phyloP scores from a whole-genome alignment of 2,797 vertebrate species.

The Galago senegalensis region DNA sequence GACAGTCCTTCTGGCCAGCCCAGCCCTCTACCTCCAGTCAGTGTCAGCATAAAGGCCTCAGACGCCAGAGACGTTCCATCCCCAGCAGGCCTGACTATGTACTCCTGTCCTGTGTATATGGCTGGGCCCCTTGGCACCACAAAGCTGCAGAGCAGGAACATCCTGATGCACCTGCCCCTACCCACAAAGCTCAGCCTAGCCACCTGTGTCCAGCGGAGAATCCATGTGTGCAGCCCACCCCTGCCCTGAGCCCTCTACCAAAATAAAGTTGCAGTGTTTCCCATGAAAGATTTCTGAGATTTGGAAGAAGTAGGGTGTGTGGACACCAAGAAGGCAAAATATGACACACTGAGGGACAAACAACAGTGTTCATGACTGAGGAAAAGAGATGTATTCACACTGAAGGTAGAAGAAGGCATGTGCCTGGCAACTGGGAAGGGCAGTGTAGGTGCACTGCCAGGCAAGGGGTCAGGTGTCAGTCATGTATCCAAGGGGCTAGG shows the following conservation, averaged over 20 bases:
- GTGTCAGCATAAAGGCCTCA: constrained; percentile 79
- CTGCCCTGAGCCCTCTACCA: constrained; percentile 42
- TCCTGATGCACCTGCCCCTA: constrained; percentile 80
- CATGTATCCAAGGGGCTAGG: background rate
- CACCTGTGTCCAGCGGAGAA: constrained; percentile 74
- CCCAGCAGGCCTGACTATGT: constrained; percentile 75
- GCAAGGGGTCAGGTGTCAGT: background rate
- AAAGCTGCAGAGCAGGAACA: constrained; percentile 73
- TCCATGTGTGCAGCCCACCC: constrained; percentile 70
- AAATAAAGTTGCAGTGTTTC: constrained; percentile 49
- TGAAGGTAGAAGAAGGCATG: background rate
- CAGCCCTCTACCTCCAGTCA: constrained; percentile 89
- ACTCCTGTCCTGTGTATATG: constrained; percentile 92
- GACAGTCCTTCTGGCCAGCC: constrained; percentile 85
- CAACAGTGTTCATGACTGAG: background rate
- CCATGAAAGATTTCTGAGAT: constrained; percentile 1
- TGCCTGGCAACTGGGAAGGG: background rate
- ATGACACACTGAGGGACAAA: background rate
- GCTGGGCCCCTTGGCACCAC: constrained; percentile 66
- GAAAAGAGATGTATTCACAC: background rate
- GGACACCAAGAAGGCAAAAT: background rate
- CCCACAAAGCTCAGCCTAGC: constrained; percentile 72
- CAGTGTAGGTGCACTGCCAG: background rate
- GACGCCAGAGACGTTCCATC: fast-evolving
- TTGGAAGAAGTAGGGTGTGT: background rate